Evolutionary conservation across 2,888 invertebrate genomes (phyloP).

Genomic region (Chrysolina americana): DNA sequence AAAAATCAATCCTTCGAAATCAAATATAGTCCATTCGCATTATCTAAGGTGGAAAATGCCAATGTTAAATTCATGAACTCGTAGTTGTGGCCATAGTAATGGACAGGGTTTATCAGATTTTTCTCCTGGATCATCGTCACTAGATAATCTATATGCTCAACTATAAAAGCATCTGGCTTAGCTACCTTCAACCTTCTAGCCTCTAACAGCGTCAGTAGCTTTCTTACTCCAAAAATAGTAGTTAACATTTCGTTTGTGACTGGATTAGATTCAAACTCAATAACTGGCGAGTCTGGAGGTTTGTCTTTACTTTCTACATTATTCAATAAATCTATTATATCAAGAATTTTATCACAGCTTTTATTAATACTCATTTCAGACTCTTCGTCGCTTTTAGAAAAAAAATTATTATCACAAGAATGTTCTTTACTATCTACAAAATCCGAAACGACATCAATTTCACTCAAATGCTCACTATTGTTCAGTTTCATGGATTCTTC

Average conservation of each 20-base stretch:
- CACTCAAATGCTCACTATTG: background rate
- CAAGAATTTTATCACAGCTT: conserved; percentile 40
- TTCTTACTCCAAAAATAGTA: conserved; percentile 40
- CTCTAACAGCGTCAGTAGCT: conserved; percentile 33
- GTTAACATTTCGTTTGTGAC: conserved; percentile 39
- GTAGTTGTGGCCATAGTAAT: conserved; percentile 42
- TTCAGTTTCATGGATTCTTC: background rate
- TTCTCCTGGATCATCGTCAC: conserved; percentile 42
- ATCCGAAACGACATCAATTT: background rate
- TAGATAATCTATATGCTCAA: conserved; percentile 43
- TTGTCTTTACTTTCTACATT: conserved; percentile 32
- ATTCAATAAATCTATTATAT: conserved; percentile 30
- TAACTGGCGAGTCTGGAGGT: conserved; percentile 24
- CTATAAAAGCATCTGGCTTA: conserved; percentile 41
- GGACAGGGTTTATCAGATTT: conserved; percentile 35
- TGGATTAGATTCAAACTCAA: conserved; percentile 32
- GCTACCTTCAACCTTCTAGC: conserved; percentile 32
- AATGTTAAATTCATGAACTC: conserved; percentile 37
- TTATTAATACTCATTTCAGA: conserved; percentile 32
- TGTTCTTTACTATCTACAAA: background rate
- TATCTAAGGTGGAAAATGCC: conserved; percentile 38
- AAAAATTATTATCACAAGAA: conserved; percentile 26
- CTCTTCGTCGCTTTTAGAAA: conserved; percentile 28
- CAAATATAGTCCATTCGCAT: conserved; percentile 37
- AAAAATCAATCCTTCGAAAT: conserved; percentile 37